Base-by-base conservation (phyloP, 2,888 invertebrate species). In the Perithous albicinctus region DNA sequence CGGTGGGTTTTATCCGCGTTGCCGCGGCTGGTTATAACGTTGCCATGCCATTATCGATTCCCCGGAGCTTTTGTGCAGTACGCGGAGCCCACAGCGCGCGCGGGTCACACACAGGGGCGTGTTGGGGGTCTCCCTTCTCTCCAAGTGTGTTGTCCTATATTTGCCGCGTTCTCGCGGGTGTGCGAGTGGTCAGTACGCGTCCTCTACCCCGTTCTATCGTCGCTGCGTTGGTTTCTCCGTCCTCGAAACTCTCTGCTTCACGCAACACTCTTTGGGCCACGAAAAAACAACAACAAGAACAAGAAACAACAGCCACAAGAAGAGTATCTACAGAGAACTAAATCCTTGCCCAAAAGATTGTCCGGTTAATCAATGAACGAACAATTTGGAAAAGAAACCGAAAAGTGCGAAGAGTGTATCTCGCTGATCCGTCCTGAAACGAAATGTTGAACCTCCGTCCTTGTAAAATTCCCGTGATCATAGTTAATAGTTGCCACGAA, bases 11-110 rank as follows among this genome's bases (percentile, higher is more conserved):
- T 38, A 38, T 61, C 35, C 18, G 38, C 32, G 61, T 38, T 61
- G 51, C 74, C 78, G 29, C 78, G 61, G 48, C 67, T 63, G 72
- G 48, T 72, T 77, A 48, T 74, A 80, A 85, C 80, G 90, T 89
- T 90, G 87, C 88, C 85, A 89, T 88, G 89, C 86, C 87, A 85
- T 80, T 89, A 90, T 90, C 87, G 90, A 90, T 90, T 88, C 70
- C 75, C 32, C 67, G 67, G 32, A 43, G 63, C 63, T 76, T n/a
- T 51, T 70, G 23, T 38, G 35, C 32, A 32, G 32, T 59, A 35
- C 18, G n/a, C n/a, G 15, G 15, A 35, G 59, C n/a, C n/a, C n/a
- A n/a, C 3, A 32, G 29, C 32, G 29, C 32, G 54, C 56, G 51
- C 23, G 56, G 61, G 8, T 3, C 63, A 20, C 20, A 3, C 41